Base-by-base conservation (phyloP, 2,113 vertebrate genomes). In the Psephotus haematonotus region DNA sequence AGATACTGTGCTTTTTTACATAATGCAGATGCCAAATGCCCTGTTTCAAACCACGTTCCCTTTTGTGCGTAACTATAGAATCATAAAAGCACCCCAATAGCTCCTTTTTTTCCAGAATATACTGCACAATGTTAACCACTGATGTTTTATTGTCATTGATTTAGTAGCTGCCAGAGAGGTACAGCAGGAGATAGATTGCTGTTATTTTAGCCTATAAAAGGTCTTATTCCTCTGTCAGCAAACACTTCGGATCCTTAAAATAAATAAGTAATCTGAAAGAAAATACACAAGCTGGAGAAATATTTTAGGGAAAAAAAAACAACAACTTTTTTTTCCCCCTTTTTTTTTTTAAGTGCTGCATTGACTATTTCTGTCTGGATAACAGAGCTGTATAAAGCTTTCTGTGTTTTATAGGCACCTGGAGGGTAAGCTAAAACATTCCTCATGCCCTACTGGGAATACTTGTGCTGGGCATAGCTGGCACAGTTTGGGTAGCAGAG, bases 141-240 rank as follows among this genome's bases (percentile, higher is more conserved):
- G 90, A 76, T 95, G 65, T 85, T 91, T 93, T 97, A 93, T 94
- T 86, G 90, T 62, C 90, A 93, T 87, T 97, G 93, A 95, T 95
- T 96, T 97, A 97, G 90, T 76, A 85, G 86, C 88, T 95, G 88
- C 78, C 86, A 91, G 70, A 65, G 52, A 88, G 39, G 78, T 92
- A 78, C 57, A 96, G 83, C 74, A 94, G 72, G 85, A 95, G 90
- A 95, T 57, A 92, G 88, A 96, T 91, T 94, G 90, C 47, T 93
- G 93, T 87, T 95, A 90, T 96, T 93, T 94, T 95, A 91, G 77
- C 69, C 91, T 93, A 93, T 95, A 79, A 95, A 95, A 96, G 74
- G 52, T 60, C 92, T 92, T 90, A 80, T 62, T 70, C 92, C 41
- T 91, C 77, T 95, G 86, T 96, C 90, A 96, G 95, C 86, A 97